Evolutionary conservation across 2,888 invertebrate genomes (phyloP).

Genomic region (Pristionchus exspectatus): DNA sequence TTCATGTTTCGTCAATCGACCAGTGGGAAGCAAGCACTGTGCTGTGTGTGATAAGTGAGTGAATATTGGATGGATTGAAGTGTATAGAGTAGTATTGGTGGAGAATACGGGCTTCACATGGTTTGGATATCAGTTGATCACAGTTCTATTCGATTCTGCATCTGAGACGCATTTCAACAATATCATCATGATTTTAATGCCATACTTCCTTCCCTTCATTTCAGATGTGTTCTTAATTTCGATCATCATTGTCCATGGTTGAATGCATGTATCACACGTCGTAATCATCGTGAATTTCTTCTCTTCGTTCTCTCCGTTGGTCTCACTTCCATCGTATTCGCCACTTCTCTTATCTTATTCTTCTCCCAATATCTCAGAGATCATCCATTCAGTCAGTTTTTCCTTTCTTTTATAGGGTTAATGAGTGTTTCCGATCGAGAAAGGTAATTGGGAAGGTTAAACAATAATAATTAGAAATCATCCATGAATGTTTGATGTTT

Average conservation of each 20-base stretch:
- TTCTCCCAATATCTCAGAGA: not conserved
- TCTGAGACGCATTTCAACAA: too few species aligned
- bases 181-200: too few species aligned
- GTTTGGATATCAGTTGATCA: too few species aligned
- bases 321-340: slow-evolving; percentile 38
- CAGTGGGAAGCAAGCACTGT: slow-evolving; percentile 64
- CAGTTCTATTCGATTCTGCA: too few species aligned
- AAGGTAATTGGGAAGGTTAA: too few species aligned
- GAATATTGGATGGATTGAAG: not conserved
- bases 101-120: too few species aligned
- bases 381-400: slow-evolving; percentile 7
- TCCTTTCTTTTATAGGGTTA: not conserved
- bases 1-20: slow-evolving; percentile 55
- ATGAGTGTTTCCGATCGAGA: too few species aligned
- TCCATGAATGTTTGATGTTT: too few species aligned
- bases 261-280: slow-evolving; percentile 65
- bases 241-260: slow-evolving; percentile 73
- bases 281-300: slow-evolving; percentile 67
- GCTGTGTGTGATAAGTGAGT: slow-evolving; percentile 67
- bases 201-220: not conserved
- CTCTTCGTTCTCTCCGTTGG: slow-evolving; percentile 64
- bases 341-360: slow-evolving; percentile 5
- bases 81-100: too few species aligned
- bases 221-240: slow-evolving; percentile 68
- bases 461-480: too few species aligned